Evolutionary conservation across 2,113 vertebrate genomes (phyloP).

Genomic region (Morone saxatilis): DNA sequence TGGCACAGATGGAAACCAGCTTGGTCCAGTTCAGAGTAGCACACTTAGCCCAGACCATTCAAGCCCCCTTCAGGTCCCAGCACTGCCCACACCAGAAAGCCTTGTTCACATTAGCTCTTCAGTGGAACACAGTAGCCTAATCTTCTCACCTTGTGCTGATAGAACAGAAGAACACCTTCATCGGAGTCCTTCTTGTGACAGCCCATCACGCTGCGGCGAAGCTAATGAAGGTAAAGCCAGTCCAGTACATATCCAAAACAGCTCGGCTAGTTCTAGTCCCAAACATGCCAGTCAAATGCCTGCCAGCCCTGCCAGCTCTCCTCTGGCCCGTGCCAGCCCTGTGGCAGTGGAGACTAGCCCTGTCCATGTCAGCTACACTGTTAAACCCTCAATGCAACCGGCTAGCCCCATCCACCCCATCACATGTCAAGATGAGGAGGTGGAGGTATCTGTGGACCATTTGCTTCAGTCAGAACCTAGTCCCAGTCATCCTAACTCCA

Average conservation of each 20-base stretch:
- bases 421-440: constrained; percentile 33
- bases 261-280: constrained; percentile 19
- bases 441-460: background rate
- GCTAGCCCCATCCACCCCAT: background rate
- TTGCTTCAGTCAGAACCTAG: constrained; percentile 6
- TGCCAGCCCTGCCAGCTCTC: constrained; percentile 18
- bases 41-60: background rate
- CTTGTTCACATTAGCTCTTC: constrained; percentile 67
- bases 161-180: constrained; percentile 11
- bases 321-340: background rate
- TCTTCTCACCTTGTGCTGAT: constrained; percentile 43
- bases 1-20: background rate
- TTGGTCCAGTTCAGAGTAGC: constrained; percentile 22
- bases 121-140: constrained; percentile 65
- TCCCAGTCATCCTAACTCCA: background rate
- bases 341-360: background rate
- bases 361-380: background rate
- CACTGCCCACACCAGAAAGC: constrained; percentile 66
- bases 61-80: background rate
- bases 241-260: constrained; percentile 14
- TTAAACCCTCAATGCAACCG: background rate
- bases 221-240: background rate
- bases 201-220: constrained; percentile 13
- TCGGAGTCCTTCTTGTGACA: constrained; percentile 28
- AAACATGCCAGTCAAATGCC: constrained; percentile 36